A percentile compares a stretch with the other conserved stretches of the same genome.
Evolutionary conservation across 2,888 invertebrate genomes (phyloP).

Genomic region (Spisula solida): DNA sequence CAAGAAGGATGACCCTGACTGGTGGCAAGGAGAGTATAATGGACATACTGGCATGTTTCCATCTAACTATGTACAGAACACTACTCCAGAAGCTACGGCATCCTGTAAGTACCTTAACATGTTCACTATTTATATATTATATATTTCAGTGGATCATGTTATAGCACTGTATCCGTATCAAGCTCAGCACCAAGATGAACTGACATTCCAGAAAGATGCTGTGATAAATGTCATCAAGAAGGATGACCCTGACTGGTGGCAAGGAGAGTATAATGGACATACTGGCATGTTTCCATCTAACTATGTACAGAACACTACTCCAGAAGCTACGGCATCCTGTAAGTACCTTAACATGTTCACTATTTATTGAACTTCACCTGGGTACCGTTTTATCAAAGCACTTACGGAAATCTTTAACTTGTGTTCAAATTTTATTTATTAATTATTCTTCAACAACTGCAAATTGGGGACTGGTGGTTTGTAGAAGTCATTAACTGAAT

Average conservation of each 20-base stretch:
- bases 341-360: conserved; percentile 78
- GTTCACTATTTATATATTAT: neutral
- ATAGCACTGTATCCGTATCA: conserved; percentile 86
- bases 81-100: too few relatives aligned
- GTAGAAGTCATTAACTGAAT: too few relatives aligned
- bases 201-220: conserved; percentile 86
- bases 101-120: too few relatives aligned
- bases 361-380: neutral
- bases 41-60: too few relatives aligned
- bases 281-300: conserved; percentile 98
- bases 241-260: conserved; percentile 99
- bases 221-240: conserved; percentile 91
- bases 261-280: conserved; percentile 95
- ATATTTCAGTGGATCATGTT: conserved; percentile 91
- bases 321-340: conserved; percentile 80
- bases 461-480: too few relatives aligned
- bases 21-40: too few relatives aligned
- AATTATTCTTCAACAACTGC: too few relatives aligned
- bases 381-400: too few relatives aligned
- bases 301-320: conserved; percentile 92
- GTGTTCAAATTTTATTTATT: too few relatives aligned
- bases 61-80: too few relatives aligned
- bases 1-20: too few relatives aligned
- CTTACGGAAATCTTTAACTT: too few relatives aligned
- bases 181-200: conserved; percentile 86